Evolutionary conservation across 2,888 invertebrate genomes (phyloP), one percentile per base, ranked within the genome.

Genomic region (Seira sanloemensis): DNA sequence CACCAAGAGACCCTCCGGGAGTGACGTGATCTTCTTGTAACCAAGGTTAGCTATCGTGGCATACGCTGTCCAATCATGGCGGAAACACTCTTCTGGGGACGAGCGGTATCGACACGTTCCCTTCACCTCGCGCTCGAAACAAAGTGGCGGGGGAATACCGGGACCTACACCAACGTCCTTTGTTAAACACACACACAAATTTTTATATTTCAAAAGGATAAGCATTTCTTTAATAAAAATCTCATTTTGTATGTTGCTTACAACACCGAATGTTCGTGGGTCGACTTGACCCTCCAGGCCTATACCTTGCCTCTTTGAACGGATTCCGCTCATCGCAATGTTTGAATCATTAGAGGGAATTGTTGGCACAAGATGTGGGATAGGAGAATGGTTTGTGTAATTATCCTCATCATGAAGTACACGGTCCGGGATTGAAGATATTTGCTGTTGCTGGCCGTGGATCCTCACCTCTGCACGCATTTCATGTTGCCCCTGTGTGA

Each of bases 1-100:
- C 16, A 86, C 83, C 5, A 75, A 54, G 0, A 89, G 79, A 12
- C 88, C 89, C 24, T 81, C 84, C 0, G 89, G 89, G n/a, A 87
- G 72, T 0, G 89, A 89, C 0, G 86, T 83, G 9, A 89, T 78
- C 26, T 83, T 84, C 62, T 81, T 85, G 67, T 73, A 69, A 67
- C 87, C 86, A 50, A 50, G n/a, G 46, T 83, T 89, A 12, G 87
- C 77, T 58, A 89, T 83, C 0, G 88, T 89, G 27, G 89, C 88
- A 65, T 89, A 88, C 2, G 88, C 89, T 0, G 88, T 89, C 89
- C 89, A 89, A 23, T 89, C 88, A 27, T 87, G 87, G 0, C 84
- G 84, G 65, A 87, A 88, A 37, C 89, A 89, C 18, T 88, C 87
- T 4, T 85, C 84, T 0, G 89, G 89, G 67, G 88, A 81, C 1